phyloP scores from a whole-genome alignment of 2,113 vertebrate species.

The Gracilinanus agilis region DNA sequence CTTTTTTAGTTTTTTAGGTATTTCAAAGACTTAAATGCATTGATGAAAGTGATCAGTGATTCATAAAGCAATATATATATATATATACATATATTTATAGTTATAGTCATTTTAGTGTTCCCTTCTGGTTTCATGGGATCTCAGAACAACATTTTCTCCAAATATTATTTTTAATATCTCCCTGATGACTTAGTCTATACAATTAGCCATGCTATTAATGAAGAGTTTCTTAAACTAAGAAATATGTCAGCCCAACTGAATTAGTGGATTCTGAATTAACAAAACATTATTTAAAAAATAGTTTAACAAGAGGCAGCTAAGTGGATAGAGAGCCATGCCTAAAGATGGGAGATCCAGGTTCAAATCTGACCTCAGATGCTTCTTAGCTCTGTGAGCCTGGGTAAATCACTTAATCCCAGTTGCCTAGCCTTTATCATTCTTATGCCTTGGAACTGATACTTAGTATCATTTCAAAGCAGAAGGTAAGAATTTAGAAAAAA shows the following conservation, averaged over 20 bases:
- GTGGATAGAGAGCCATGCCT: too few relatives aligned
- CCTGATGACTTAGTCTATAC: conserved; percentile 25
- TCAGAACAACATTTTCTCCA: conserved; percentile 49
- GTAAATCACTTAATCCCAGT: too few relatives aligned
- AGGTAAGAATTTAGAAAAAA: too few relatives aligned
- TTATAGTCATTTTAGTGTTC: background rate
- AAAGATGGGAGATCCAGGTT: too few relatives aligned
- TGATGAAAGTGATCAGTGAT: conserved; percentile 51
- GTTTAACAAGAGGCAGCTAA: background rate
- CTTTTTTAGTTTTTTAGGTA: background rate
- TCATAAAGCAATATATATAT: conserved; percentile 24
- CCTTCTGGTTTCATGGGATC: conserved; percentile 30
- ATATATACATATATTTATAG: background rate
- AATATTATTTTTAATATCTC: conserved; percentile 33
- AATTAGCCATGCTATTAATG: conserved; percentile 47
- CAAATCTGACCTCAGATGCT: too few relatives aligned
- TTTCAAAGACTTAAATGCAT: conserved; percentile 4
- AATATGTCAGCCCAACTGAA: conserved; percentile 39
- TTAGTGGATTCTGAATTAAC: conserved; percentile 29
- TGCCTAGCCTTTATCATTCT: too few relatives aligned
- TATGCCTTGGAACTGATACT: too few relatives aligned
- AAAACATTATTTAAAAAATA: conserved; percentile 45
- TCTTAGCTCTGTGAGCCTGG: too few relatives aligned
- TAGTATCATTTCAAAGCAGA: too few relatives aligned
- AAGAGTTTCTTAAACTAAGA: conserved; percentile 52